phyloP scores from a whole-genome alignment of 2,797 vertebrate genomes.

The Potorous gilbertii region DNA sequence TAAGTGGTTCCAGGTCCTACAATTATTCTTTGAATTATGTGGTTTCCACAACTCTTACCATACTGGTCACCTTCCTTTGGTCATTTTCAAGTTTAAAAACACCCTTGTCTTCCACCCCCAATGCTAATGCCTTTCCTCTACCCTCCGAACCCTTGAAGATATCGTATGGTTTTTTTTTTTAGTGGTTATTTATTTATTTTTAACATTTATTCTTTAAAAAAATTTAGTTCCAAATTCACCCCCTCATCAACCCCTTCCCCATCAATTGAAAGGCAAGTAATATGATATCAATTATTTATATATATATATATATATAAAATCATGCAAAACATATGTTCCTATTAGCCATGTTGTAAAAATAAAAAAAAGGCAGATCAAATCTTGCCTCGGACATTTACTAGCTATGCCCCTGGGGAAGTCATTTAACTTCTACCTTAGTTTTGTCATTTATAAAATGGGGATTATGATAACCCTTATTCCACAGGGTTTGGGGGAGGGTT shows the following conservation, averaged over 20 bases:
- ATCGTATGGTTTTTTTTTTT: not conserved
- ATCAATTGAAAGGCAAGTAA: not conserved
- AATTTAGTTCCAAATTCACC: not conserved
- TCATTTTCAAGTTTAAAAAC: not conserved
- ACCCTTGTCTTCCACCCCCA: too few species aligned
- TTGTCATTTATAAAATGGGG: not conserved
- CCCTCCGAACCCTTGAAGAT: not conserved
- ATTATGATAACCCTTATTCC: not conserved
- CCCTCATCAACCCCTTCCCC: not conserved
- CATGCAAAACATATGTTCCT: too few species aligned
- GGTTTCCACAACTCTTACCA: not conserved
- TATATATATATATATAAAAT: too few species aligned
- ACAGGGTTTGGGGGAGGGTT: not conserved
- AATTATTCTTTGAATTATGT: constrained; percentile 4
- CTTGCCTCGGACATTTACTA: not conserved
- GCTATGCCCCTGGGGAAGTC: not conserved
- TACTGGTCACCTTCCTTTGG: not conserved
- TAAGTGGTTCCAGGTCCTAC: not conserved
- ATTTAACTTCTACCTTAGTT: not conserved
- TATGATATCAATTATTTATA: not conserved
- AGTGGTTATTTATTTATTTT: not conserved
- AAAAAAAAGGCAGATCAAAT: not conserved
- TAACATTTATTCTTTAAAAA: too few species aligned
- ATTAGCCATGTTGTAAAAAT: not conserved
- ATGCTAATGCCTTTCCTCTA: too few species aligned